phyloP scores from a whole-genome alignment of 2,888 invertebrate species.

The Blera fallax region DNA sequence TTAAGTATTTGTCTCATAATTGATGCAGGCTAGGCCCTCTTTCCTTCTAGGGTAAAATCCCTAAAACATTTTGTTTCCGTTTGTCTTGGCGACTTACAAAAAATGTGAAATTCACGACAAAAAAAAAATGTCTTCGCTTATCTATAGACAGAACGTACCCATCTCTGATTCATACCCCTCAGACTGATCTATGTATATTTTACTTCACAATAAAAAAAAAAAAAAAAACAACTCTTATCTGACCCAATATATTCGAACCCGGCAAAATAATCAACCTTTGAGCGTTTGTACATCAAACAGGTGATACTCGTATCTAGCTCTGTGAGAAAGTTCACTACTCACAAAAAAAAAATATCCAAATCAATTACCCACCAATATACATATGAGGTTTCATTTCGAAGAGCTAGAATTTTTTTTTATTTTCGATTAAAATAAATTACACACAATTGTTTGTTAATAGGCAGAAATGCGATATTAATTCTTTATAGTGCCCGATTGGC shows the following conservation, averaged over 20 bases:
- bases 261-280: not conserved
- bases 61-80: not conserved
- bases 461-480: conserved; percentile 10
- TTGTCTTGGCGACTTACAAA: not conserved
- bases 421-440: conserved; percentile 18
- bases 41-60: not conserved
- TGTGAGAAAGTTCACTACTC: not conserved
- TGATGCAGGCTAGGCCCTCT: not conserved
- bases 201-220: not conserved
- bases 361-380: not conserved
- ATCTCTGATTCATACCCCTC: not conserved
- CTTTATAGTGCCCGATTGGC: not conserved
- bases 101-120: not conserved
- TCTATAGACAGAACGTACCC: not conserved
- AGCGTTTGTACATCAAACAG: not conserved
- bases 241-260: not conserved
- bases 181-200: not conserved
- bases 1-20: not conserved
- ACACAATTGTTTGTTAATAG: conserved; percentile 20
- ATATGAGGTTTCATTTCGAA: not conserved
- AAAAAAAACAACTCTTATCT: not conserved
- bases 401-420: not conserved
- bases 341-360: not conserved
- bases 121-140: not conserved
- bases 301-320: not conserved